Conservation (phyloP, 2,113 vertebrate genomes). For the Callochromis pleurospilus region DNA sequence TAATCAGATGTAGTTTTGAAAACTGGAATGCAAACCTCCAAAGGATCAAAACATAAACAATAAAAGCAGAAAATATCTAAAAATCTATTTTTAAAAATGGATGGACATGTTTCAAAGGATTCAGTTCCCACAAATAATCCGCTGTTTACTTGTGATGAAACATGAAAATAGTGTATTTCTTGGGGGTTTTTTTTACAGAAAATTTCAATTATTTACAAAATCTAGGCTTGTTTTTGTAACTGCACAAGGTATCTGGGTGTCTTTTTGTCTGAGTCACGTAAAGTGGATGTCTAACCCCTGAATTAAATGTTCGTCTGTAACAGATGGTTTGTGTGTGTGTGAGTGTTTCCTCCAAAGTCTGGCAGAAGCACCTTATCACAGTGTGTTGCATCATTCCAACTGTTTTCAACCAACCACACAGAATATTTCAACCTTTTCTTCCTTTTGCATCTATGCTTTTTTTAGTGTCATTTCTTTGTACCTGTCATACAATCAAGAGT, state of each 20-base stretch:
- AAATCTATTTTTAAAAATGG: neutral
- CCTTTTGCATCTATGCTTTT: neutral
- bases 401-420: neutral
- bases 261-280: slow-evolving; percentile 34
- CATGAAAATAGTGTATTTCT: neutral
- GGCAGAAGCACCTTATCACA: slow-evolving; percentile 46
- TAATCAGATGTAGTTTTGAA: neutral
- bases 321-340: slow-evolving; percentile 46
- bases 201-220: neutral
- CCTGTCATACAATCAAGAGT: neutral
- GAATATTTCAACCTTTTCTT: neutral
- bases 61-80: neutral
- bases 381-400: slow-evolving; percentile 30
- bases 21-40: neutral
- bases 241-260: neutral
- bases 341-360: slow-evolving; percentile 25
- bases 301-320: slow-evolving; percentile 26
- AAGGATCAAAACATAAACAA: neutral
- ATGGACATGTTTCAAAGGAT: neutral
- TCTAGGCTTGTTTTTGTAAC: neutral
- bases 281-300: slow-evolving; percentile 31
- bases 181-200: neutral
- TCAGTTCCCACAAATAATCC: neutral
- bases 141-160: neutral
- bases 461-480: neutral